These are phyloP conservation scores for Teleogryllus oceanicus DNA, from an alignment of 2,888 invertebrate species.

Conservation along the genomic window DNA sequence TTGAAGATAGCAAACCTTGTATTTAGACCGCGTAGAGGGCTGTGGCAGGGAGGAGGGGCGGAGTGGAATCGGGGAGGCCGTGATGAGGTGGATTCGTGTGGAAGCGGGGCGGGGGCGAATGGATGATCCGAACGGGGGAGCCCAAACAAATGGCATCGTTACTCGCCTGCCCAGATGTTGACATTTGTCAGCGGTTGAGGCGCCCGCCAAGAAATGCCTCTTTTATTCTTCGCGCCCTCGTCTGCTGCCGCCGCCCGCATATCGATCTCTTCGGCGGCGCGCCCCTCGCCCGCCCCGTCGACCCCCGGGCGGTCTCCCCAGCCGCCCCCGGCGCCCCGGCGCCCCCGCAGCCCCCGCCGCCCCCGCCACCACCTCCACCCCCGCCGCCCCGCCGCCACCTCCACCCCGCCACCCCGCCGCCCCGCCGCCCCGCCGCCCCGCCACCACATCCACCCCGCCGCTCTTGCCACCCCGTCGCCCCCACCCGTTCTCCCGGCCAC, in stretches of 20 bases:
- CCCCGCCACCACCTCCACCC: too few species aligned
- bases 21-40: constrained; percentile 35
- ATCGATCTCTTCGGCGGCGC: neutral
- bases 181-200: constrained; percentile 20
- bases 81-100: neutral
- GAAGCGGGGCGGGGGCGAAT: neutral
- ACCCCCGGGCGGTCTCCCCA: neutral
- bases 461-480: neutral
- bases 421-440: too few species aligned
- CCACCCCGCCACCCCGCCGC: too few species aligned
- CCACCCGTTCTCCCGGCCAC: too few species aligned
- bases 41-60: constrained; percentile 34
- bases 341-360: neutral
- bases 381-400: too few species aligned
- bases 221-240: neutral
- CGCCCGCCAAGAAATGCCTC: neutral
- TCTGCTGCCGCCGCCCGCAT: neutral
- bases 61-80: constrained; percentile 34
- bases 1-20: too few species aligned
- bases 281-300: neutral
- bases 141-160: constrained; percentile 23
- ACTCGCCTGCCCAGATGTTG: constrained; percentile 12
- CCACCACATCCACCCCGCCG: too few species aligned
- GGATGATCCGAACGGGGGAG: neutral
- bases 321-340: neutral